Evolutionary conservation across 2,888 invertebrate genomes (phyloP), one percentile per base, ranked within the genome.

Genomic region (Carterocephalus palaemon): DNA sequence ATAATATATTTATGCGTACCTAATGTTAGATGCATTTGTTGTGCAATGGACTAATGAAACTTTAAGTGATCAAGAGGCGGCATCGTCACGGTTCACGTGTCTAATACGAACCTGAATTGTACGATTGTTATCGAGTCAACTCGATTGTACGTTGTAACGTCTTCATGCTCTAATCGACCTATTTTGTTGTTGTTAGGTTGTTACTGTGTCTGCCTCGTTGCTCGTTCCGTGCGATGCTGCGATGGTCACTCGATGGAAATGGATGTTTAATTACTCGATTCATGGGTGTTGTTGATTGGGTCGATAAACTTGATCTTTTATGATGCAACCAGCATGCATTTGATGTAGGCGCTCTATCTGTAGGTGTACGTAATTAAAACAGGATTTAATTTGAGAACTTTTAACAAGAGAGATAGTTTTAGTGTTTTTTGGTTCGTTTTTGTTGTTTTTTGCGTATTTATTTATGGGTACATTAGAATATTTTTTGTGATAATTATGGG

Each of bases 101-200:
- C 17, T 28, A 36, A 29, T 36, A 12, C 13, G 29, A 29, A 8
- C 15, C 12, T 36, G 12, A 42, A 34, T 34, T 22, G 20, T 16
- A 28, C 7, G 36, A 43, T 42, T 42, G 28, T 34, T 34, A 36
- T 43, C 29, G 29, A 43, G 36, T 43, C 43, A 16, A 29, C 36
- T 36, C 23, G 34, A 33, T 12, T 19, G 19, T 28, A 12, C 26
- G 28, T 28, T 15, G 33, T 26, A 42, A 42, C 20, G 9, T 42
- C 41, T 42, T 42, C 33, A 34, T 42, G 33, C 41, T 42, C 19
- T 33, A 34, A 42, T 42, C 33, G 41, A 34, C 17, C 19, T 19
- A 8, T 41, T n/a, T n/a, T 41, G 16, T 39, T 42, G 32, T 24
- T 26, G 9, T 19, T 34, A n/a, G 15, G 28, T 28, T 28, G 29